A percentile compares a stretch with the other conserved stretches of the same genome.
Evolutionary conservation across 2,113 vertebrate genomes (phyloP).

Genomic region (Chinchilla lanigera): DNA sequence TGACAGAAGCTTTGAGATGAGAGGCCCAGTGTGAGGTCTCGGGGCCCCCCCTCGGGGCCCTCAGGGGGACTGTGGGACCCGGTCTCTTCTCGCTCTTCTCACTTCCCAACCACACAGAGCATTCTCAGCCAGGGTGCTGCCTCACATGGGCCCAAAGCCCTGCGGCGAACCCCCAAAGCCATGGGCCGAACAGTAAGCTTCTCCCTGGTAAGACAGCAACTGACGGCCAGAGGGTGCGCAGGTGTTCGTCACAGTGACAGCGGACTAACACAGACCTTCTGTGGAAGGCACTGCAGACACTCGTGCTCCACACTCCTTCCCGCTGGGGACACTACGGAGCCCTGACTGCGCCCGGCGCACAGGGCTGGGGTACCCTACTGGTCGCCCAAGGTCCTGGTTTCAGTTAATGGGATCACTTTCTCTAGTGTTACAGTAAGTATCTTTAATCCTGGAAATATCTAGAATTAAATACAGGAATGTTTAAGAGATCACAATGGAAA

Average conservation of each 20-base stretch:
- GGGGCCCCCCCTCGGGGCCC: background rate
- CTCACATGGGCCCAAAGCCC: background rate
- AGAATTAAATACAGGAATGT: conserved; percentile 7
- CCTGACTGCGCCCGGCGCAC: background rate
- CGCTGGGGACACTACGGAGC: background rate
- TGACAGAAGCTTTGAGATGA: background rate
- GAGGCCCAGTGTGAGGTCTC: background rate
- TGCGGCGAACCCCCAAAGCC: background rate
- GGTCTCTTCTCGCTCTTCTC: background rate
- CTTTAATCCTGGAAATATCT: background rate
- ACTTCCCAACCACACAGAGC: background rate
- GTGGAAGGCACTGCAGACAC: background rate
- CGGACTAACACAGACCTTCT: background rate
- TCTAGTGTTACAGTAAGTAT: background rate
- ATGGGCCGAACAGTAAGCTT: background rate
- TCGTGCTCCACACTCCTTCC: background rate
- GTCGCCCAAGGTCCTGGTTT: background rate
- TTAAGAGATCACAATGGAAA: background rate
- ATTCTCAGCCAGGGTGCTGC: background rate
- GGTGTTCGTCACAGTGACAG: background rate
- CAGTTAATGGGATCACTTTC: background rate
- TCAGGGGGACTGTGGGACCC: background rate
- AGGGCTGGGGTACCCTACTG: background rate
- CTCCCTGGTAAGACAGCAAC: background rate
- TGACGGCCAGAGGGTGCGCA: background rate